phyloP scores from a whole-genome alignment of 1,140 invertebrate species.

The Ostrea edulis region DNA sequence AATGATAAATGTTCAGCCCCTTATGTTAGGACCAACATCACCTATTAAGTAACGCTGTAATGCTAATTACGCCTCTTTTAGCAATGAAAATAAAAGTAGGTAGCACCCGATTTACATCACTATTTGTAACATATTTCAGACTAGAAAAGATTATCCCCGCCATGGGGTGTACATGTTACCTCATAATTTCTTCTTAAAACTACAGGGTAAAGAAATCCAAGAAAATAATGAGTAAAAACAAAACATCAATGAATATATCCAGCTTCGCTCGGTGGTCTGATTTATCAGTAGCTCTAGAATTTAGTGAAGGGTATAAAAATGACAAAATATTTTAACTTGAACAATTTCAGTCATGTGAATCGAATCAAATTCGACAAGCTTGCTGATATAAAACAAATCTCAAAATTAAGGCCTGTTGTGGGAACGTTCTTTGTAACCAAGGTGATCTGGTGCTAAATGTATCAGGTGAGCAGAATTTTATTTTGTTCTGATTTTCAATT shows the following conservation, averaged over 20 bases:
- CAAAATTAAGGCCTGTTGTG: too few species aligned
- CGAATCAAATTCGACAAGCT: too few species aligned
- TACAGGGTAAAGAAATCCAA: neutral
- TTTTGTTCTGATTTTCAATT: too few species aligned
- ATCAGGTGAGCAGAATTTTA: too few species aligned
- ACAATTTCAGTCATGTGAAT: too few species aligned
- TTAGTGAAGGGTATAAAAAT: constrained; percentile 14
- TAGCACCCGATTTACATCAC: constrained; percentile 12
- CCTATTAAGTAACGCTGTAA: constrained; percentile 7
- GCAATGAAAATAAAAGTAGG: constrained; percentile 17
- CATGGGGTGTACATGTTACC: constrained; percentile 10
- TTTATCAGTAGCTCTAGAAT: neutral
- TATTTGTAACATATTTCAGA: neutral
- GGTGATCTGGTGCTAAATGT: too few species aligned
- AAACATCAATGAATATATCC: neutral
- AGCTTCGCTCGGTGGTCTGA: neutral
- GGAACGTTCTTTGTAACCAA: too few species aligned
- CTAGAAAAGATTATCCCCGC: neutral
- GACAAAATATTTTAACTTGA: too few species aligned
- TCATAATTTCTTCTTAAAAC: constrained; percentile 26
- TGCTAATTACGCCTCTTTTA: constrained; percentile 4
- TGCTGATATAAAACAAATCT: too few species aligned
- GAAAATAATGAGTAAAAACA: neutral
- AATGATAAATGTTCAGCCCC: neutral
- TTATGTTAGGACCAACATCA: neutral